Evolutionary conservation across 2,888 invertebrate species (phyloP), one percentile per base, ranked within the genome.

Genomic region (Nysson spinosus): DNA sequence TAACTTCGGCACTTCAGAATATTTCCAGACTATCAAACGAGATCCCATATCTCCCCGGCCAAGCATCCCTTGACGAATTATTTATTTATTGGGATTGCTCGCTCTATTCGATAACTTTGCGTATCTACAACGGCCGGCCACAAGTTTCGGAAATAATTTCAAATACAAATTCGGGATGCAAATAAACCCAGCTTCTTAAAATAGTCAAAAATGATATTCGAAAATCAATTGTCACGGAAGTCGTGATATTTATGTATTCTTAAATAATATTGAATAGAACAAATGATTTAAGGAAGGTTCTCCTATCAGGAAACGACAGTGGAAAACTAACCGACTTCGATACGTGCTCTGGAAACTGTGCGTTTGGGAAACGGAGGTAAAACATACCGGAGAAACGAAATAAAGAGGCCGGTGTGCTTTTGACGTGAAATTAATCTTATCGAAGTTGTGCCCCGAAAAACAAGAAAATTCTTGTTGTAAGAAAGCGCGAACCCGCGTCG

Each of bases 11-110:
- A 46, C 24, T 39, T 34, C 22, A 24, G 65, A 39, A 40, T 50
- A 61, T 43, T 39, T 75, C 54, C 51, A 58, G 72, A 66, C 70
- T 66, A 66, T 66, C 72, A 69, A 66, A 67, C 60, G 67, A 60
- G 67, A 66, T 60, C 49, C 60, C 50, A 34, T 40, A 40, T 50
- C 46, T 19, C 58, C 9, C 16, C 20, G 51, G 32, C 16, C 40
- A n/a, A n/a, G n/a, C n/a, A n/a, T 66, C 67, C 67, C 67, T 1
- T 14, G 32, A 46, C 44, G 60, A 51, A 70, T 72, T 32, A 66
- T 30, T 40, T 70, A 72, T 72, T 74, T 70, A 72, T 58, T 52
- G 16, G 5, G 11, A 11, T 7, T 47, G 24, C 40, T 46, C 11
- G 9, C 19, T 24, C 7, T 50, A 39, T 57, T 28, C 32, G 11